Conservation (phyloP, 2,797 vertebrate genomes). For the Crax fasciolata region DNA sequence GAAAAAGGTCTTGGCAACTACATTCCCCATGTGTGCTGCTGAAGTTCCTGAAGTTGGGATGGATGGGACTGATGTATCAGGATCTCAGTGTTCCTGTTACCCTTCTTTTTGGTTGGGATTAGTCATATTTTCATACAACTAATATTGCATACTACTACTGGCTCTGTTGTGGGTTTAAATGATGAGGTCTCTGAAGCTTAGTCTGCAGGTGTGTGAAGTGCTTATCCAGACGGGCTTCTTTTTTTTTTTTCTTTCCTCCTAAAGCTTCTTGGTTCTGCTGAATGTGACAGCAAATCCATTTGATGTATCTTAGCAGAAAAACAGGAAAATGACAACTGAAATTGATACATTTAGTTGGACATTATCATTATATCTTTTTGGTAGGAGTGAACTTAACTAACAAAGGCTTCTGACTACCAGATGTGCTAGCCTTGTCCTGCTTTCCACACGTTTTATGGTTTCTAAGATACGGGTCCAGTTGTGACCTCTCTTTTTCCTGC, state of each 20-base stretch:
- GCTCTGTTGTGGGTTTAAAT: background rate
- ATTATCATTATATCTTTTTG: background rate
- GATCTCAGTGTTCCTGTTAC: background rate
- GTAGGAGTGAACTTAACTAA: background rate
- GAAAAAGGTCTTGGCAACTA: background rate
- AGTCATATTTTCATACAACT: background rate
- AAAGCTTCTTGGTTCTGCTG: background rate
- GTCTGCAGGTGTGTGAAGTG: background rate
- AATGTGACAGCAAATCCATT: background rate
- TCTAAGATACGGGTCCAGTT: background rate
- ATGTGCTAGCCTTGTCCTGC: background rate
- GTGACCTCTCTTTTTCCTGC: background rate
- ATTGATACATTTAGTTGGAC: background rate
- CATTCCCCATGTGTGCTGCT: fast-evolving
- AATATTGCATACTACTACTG: background rate
- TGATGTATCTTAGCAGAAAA: background rate
- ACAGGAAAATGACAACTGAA: background rate
- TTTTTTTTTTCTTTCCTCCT: background rate
- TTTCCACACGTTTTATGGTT: background rate
- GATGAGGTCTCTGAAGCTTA: background rate
- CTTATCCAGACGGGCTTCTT: background rate
- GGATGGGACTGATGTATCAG: background rate
- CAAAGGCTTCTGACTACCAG: background rate
- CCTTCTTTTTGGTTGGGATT: background rate
- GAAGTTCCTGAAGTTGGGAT: background rate